A percentile compares a stretch with the other conserved stretches of the same genome.
Evolutionary conservation across 2,888 invertebrate species (phyloP).

Genomic region (Cylindroiulus punctatus): DNA sequence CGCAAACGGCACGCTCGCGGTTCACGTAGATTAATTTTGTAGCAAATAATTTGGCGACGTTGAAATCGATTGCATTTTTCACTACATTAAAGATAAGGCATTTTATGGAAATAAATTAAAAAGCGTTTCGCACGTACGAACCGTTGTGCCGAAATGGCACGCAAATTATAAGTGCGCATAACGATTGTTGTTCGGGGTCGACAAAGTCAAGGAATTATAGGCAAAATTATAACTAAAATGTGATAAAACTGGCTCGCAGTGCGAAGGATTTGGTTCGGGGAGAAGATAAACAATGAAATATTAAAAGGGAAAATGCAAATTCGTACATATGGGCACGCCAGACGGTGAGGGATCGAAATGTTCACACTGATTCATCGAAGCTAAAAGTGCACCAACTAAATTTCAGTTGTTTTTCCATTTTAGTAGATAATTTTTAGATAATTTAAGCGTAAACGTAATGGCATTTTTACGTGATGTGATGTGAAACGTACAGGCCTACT

Average conservation of each 20-base stretch:
- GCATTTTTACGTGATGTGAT: too few species aligned
- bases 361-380: not conserved
- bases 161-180: constrained; percentile 18
- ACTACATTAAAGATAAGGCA: constrained; percentile 43
- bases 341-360: not conserved
- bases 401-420: too few species aligned
- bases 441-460: too few species aligned
- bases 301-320: not conserved
- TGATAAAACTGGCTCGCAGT: not conserved
- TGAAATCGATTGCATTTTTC: constrained; percentile 30
- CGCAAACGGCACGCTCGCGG: not conserved
- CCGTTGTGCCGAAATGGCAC: not conserved
- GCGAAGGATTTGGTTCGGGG: not conserved
- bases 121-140: constrained; percentile 37
- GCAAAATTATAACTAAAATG: constrained; percentile 10
- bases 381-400: too few species aligned
- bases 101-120: constrained; percentile 46
- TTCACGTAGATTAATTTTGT: constrained; percentile 15
- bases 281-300: constrained; percentile 30
- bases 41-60: constrained; percentile 40
- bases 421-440: too few species aligned
- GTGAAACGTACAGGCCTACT: too few species aligned
- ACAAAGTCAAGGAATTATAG: constrained; percentile 17
- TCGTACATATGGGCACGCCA: not conserved
- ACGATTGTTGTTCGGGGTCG: constrained; percentile 13